Evolutionary conservation across 30 jellyfish, hydroid and myxozoan genomes (phyloP).

Genomic region (Hydractinia echinata): DNA sequence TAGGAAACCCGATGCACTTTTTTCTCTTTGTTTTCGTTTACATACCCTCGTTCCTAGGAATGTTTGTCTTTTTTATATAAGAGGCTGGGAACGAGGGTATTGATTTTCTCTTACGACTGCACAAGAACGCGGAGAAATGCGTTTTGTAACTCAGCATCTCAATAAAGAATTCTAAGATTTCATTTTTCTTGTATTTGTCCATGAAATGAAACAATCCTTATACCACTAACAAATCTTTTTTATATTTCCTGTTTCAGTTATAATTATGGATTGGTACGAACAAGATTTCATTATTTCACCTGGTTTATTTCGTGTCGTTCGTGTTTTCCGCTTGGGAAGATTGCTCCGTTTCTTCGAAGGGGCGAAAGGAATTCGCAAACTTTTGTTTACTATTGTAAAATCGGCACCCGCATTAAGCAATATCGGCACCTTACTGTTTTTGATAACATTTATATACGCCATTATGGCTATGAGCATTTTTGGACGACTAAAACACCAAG

Average conservation of each 20-base stretch:
- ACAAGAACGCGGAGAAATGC: too few species aligned
- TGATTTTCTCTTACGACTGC: too few species aligned
- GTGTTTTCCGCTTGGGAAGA: slow-evolving; percentile 90
- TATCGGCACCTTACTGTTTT: slow-evolving; percentile 86
- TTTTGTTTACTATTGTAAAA: slow-evolving; percentile 79
- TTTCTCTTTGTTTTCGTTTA: too few species aligned
- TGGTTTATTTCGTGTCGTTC: slow-evolving; percentile 89
- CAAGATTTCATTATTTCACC: slow-evolving; percentile 72
- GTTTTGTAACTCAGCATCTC: too few species aligned
- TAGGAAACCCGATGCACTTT: too few species aligned
- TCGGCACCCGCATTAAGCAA: slow-evolving; percentile 94
- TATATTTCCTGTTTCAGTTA: slow-evolving; percentile 44
- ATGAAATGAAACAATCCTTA: too few species aligned
- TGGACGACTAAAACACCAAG: slow-evolving; percentile 55
- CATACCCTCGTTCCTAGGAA: too few species aligned
- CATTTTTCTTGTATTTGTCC: too few species aligned
- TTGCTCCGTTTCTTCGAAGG: slow-evolving; percentile 98
- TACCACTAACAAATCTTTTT: too few species aligned
- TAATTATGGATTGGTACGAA: slow-evolving; percentile 47
- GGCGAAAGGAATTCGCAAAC: slow-evolving; percentile 81
- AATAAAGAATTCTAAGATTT: too few species aligned
- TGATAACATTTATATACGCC: slow-evolving; percentile 84
- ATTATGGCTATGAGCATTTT: slow-evolving; percentile 89
- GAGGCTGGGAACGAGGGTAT: too few species aligned
- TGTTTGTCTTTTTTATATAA: too few species aligned